Evolutionary conservation across 2,113 vertebrate species (phyloP).

Genomic region (Aspiorhynchus laticeps): DNA sequence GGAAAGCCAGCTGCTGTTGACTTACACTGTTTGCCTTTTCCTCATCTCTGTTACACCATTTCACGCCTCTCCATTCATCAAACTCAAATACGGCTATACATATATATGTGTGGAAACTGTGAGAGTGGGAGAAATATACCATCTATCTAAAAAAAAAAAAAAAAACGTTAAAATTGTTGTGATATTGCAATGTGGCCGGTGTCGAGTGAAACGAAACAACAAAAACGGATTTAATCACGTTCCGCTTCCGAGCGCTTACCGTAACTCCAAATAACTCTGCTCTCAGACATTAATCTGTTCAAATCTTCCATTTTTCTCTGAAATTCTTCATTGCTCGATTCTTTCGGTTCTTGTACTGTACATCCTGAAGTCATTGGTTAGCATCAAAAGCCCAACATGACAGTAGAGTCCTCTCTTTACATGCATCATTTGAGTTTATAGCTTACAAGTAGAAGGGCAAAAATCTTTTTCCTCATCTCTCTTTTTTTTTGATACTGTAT

Average conservation of each 20-base stretch:
- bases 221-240: constrained; percentile 41
- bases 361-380: constrained; percentile 60
- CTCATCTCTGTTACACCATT: constrained; percentile 64
- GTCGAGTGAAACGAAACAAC: constrained; percentile 27
- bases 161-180: constrained; percentile 11
- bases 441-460: constrained; percentile 59
- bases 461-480: constrained; percentile 38
- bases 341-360: constrained; percentile 57
- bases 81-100: constrained; percentile 3
- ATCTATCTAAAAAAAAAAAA: constrained; percentile 11
- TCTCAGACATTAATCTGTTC: constrained; percentile 55
- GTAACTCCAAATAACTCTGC: constrained; percentile 59
- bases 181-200: constrained; percentile 6
- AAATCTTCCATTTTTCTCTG: constrained; percentile 35
- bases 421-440: constrained; percentile 68
- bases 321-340: constrained; percentile 60
- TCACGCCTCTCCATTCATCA: constrained; percentile 69
- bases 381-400: constrained; percentile 47
- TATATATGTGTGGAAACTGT: neutral
- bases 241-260: constrained; percentile 45
- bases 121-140: neutral
- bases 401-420: constrained; percentile 52
- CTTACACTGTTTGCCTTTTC: constrained; percentile 69
- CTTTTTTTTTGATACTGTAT: constrained; percentile 36
- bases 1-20: constrained; percentile 68